Base-by-base conservation (phyloP, 2,888 invertebrate species). In the Heliconius sara region DNA sequence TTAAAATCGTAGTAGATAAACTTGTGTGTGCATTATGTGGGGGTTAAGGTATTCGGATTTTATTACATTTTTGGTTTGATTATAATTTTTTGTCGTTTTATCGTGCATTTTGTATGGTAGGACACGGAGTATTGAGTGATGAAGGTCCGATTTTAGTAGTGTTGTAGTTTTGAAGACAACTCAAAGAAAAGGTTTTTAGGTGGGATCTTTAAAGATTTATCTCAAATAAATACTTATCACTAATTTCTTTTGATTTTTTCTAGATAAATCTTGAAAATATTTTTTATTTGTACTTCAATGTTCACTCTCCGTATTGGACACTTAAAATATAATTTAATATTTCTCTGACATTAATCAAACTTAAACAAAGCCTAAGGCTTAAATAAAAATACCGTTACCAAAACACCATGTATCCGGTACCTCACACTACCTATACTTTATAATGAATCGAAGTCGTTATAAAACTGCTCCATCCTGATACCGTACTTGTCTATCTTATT, bases 361-460 rank as follows among this genome's bases (percentile, higher is more conserved):
- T 25, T 34, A 25, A 34, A 73, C 73, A 73, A 60, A 39, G 60
- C 60, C 39, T 60, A 13, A n/a, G 73, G 73, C 73, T 47, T 47
- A 19, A 60, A 60, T 73, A 60, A 72, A 57, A 30, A 25, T 39
- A 60, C 60, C 60, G 60, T 60, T 60, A 60, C 52, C 16, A 60
- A 34, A 67, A 39, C n/a, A 34, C 19, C 10, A 22, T 34, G 2
- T 34, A 73, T 16, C 10, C 30, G 3, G 39, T 10, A 39, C 52
- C 22, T n/a, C n/a, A 63, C 43, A 63, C 52, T 52, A 65, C 27
- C 47, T 63, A 47, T 65, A 77, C 60, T 60, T 47, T 68, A 43
- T 74, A 74, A 52, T 67, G 47, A 67, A 74, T 60, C 57, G 60
- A 67, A 78, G 67, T 57, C 60, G 74, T 75, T 79, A 27, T 57